phyloP scores from a whole-genome alignment of 1,140 invertebrate genomes.

The Drosophila neocordata region DNA sequence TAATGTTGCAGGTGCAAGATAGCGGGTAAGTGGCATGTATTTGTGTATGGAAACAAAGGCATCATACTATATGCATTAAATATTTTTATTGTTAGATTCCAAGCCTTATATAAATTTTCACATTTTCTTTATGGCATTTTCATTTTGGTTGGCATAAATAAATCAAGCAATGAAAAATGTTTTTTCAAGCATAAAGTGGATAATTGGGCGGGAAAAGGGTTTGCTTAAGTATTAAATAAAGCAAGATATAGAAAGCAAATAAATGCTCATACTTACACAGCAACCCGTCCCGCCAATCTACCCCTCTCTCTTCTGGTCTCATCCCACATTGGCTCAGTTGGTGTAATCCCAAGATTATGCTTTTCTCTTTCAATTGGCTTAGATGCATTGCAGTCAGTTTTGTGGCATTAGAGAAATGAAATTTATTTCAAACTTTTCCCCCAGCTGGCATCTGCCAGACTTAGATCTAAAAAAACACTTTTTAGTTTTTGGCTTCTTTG shows the following conservation, averaged over 20 bases:
- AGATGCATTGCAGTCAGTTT: constrained; percentile 8
- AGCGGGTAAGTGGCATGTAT: neutral
- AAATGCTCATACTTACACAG: neutral
- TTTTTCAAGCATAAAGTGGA: constrained; percentile 16
- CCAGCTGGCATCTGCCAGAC: neutral
- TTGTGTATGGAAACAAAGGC: constrained; percentile 29
- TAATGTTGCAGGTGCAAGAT: constrained; percentile 35
- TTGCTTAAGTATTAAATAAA: constrained; percentile 35
- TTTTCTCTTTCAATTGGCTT: constrained; percentile 1
- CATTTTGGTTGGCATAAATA: constrained; percentile 50
- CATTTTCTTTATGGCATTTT: constrained; percentile 63
- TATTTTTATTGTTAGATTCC: constrained; percentile 73
- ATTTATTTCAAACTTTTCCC: constrained; percentile 4
- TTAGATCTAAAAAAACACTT: constrained; percentile 1
- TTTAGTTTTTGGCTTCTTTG: neutral
- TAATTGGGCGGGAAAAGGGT: neutral
- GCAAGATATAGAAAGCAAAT: constrained; percentile 27
- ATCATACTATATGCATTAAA: constrained; percentile 64
- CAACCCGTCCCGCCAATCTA: too few relatives aligned
- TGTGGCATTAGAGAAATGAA: constrained; percentile 10
- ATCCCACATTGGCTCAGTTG: neutral
- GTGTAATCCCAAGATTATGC: constrained; percentile 1
- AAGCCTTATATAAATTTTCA: constrained; percentile 21
- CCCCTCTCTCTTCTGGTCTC: neutral
- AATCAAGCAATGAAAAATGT: constrained; percentile 48